phyloP scores from a whole-genome alignment of 2,888 invertebrate species.

The Eupithecia exiguata region DNA sequence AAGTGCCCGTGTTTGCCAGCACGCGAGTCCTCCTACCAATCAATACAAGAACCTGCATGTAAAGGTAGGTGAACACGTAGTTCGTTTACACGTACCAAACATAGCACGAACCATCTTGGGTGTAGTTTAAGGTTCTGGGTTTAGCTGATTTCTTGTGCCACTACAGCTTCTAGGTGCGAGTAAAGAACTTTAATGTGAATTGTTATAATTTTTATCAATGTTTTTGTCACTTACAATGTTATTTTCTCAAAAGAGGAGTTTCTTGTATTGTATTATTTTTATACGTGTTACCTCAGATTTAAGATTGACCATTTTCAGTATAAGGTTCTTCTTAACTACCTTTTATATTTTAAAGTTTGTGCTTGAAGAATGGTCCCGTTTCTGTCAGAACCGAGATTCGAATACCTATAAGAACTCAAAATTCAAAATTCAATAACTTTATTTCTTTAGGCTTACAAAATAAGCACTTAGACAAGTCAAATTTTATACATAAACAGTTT shows the following conservation, averaged over 20 bases:
- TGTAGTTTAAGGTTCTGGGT: not conserved
- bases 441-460: too few species aligned
- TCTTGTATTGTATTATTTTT: not conserved
- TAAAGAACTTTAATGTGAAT: not conserved
- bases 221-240: not conserved
- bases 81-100: not conserved
- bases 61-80: not conserved
- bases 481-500: too few species aligned
- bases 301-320: not conserved
- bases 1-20: slow-evolving; percentile 6
- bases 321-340: too few species aligned
- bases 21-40: not conserved
- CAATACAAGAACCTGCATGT: not conserved
- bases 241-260: not conserved
- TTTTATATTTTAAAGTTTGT: not conserved
- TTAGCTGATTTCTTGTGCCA: not conserved
- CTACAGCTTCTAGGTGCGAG: not conserved
- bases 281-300: not conserved
- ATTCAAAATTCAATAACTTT: too few species aligned
- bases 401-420: too few species aligned
- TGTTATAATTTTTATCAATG: not conserved
- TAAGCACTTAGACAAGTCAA: too few species aligned
- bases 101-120: slow-evolving; percentile 3
- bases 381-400: not conserved
- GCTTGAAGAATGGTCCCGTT: not conserved